Evolutionary conservation across 2,797 vertebrate genomes (phyloP).

Genomic region (Pseudomugil tenellus): DNA sequence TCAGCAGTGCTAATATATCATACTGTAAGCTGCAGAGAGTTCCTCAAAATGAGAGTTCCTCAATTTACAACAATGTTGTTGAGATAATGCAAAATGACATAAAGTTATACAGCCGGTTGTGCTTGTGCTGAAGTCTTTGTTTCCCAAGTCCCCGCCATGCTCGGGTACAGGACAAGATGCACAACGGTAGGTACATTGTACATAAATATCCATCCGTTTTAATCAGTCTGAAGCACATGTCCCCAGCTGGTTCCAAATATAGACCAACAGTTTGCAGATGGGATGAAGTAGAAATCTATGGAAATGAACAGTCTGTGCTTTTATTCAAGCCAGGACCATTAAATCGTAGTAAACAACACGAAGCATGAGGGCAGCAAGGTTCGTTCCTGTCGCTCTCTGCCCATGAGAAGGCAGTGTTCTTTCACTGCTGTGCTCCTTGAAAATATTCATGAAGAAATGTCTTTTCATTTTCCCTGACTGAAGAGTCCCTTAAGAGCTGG

Average conservation of each 20-base stretch:
- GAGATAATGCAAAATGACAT: slow-evolving; percentile 40
- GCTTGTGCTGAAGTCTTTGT: slow-evolving; percentile 51
- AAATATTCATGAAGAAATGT: slow-evolving; percentile 39
- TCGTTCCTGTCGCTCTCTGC: slow-evolving; percentile 33
- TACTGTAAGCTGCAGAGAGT: slow-evolving; percentile 59
- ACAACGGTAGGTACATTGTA: slow-evolving; percentile 56
- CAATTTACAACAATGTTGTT: slow-evolving; percentile 50
- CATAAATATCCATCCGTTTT: slow-evolving; percentile 72
- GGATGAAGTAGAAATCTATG: slow-evolving; percentile 43
- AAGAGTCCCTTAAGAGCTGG: slow-evolving; percentile 43
- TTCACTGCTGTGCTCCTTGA: slow-evolving; percentile 33
- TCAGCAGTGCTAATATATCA: slow-evolving; percentile 65
- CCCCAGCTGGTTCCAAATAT: slow-evolving; percentile 50
- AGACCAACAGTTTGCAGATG: slow-evolving; percentile 49
- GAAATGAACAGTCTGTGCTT: slow-evolving; percentile 61
- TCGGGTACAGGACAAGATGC: slow-evolving; percentile 62
- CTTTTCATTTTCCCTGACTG: slow-evolving; percentile 14
- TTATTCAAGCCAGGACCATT: slow-evolving; percentile 53
- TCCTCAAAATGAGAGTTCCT: slow-evolving; percentile 54
- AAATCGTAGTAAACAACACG: slow-evolving; percentile 52
- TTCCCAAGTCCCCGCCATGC: slow-evolving; percentile 68
- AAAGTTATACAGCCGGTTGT: slow-evolving; percentile 45
- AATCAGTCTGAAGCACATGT: slow-evolving; percentile 54
- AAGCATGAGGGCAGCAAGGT: slow-evolving; percentile 38
- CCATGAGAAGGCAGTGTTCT: slow-evolving; percentile 55